Evolutionary conservation across 2,888 invertebrate genomes (phyloP).

Genomic region (Drosophila anceps): DNA sequence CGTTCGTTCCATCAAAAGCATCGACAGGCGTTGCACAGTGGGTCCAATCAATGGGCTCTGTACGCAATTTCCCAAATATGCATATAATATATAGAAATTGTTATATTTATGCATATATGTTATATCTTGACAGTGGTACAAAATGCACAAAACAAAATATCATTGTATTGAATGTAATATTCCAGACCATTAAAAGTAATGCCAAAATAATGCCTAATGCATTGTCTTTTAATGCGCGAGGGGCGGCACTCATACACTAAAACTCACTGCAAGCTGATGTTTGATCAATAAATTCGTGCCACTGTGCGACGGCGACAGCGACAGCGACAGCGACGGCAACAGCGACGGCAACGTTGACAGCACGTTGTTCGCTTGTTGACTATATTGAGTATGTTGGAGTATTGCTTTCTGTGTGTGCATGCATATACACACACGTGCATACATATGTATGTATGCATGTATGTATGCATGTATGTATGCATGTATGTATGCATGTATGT

Average conservation of each 20-base stretch:
- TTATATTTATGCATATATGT: not conserved
- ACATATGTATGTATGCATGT: not conserved
- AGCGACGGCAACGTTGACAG: constrained; percentile 17
- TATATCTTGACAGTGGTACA: too few relatives aligned
- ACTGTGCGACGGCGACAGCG: constrained; percentile 27
- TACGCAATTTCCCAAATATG: not conserved
- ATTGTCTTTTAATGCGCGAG: not conserved
- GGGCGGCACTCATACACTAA: too few relatives aligned
- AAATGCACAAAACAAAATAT: too few relatives aligned
- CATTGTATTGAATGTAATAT: too few relatives aligned
- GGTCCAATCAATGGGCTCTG: not conserved
- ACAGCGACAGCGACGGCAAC: constrained; percentile 12
- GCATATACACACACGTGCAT: not conserved
- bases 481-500: not conserved
- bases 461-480: not conserved
- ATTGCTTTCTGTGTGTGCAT: not conserved
- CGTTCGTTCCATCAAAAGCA: constrained; percentile 17
- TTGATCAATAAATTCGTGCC: constrained; percentile 6
- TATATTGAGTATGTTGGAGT: constrained; percentile 4
- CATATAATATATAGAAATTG: not conserved
- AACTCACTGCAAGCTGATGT: not conserved
- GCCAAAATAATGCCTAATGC: too few relatives aligned
- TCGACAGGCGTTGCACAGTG: constrained; percentile 24
- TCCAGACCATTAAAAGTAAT: not conserved
- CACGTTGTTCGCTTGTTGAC: constrained; percentile 18